Evolutionary conservation across 2,888 invertebrate species (phyloP).

Genomic region (Barypeithes pellucidus): DNA sequence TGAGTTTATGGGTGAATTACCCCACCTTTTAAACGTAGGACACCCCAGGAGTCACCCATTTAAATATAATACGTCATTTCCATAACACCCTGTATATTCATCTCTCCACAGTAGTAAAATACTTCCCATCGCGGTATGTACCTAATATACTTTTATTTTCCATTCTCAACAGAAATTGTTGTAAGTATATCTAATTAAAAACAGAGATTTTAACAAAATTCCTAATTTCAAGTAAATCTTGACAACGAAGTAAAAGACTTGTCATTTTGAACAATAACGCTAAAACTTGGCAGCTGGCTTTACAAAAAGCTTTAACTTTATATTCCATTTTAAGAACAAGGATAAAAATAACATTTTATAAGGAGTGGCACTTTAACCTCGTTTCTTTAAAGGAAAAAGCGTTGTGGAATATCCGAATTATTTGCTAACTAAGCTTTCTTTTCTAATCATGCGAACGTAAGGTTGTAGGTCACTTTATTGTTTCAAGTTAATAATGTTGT

Average conservation of each 20-base stretch:
- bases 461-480: not conserved
- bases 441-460: slow-evolving; percentile 1
- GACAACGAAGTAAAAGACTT: not conserved
- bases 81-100: no score
- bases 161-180: no score
- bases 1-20: no score
- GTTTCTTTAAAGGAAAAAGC: slow-evolving; percentile 17
- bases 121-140: no score
- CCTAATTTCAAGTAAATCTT: no score
- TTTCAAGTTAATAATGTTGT: not conserved
- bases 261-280: slow-evolving; percentile 15
- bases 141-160: no score
- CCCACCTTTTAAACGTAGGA: no score
- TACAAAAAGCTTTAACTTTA: not conserved
- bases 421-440: slow-evolving; percentile 10
- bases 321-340: slow-evolving; percentile 27
- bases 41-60: no score
- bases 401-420: not conserved
- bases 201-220: no score
- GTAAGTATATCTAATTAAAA: no score
- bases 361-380: slow-evolving; percentile 30
- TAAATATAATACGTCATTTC: no score
- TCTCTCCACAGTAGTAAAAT: no score
- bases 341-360: slow-evolving; percentile 31
- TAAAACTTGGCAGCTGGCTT: slow-evolving; percentile 11